Base-by-base conservation (phyloP, 2,888 invertebrate species). In the Cryptus armator region DNA sequence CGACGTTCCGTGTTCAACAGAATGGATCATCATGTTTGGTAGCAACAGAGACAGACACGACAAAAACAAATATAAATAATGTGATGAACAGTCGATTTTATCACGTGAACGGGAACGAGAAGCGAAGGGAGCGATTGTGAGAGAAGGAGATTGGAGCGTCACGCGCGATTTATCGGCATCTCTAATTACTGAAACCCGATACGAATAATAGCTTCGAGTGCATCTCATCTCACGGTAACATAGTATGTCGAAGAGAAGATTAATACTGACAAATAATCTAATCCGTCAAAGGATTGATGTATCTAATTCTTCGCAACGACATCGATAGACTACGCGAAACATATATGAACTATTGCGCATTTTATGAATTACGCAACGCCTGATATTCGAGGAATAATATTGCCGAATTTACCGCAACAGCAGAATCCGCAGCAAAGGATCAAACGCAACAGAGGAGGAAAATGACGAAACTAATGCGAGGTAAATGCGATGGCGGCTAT, bases 131-230 rank as follows among this genome's bases (percentile, higher is more conserved):
- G 0, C 37, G 6, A 37, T 37, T 5, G 6, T 7, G 7, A 37
- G 37, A 37, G 37, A 37, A 37, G 37, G 37, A 1, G 9, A 24
- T 16, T 9, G n/a, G 37, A 62, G 24, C 16, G 62, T 62, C 32
- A 56, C 12, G n/a, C 29, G 51, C 66, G 12, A 24, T 77, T 64
- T 2, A 67, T 51, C 19, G 67, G 0, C 37, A 43, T 78, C 81
- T 79, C 74, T n/a, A 59, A 79, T 82, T 64, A 75, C 70, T 24
- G 81, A 24, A 66, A 85, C 66, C 32, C 74, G 48, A 84, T 53
- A 74, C 44, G 19, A 66, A 74, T 44, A 64, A 51, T 59, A 51
- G 46, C 12, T 64, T 24, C 12, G 12, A 29, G 43, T 24, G 24
- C 62, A 62, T 70, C 56, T 44, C 6, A 32, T 56, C 56, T 7